Conservation (phyloP, 2,113 vertebrate species). For the Pimephales promelas region DNA sequence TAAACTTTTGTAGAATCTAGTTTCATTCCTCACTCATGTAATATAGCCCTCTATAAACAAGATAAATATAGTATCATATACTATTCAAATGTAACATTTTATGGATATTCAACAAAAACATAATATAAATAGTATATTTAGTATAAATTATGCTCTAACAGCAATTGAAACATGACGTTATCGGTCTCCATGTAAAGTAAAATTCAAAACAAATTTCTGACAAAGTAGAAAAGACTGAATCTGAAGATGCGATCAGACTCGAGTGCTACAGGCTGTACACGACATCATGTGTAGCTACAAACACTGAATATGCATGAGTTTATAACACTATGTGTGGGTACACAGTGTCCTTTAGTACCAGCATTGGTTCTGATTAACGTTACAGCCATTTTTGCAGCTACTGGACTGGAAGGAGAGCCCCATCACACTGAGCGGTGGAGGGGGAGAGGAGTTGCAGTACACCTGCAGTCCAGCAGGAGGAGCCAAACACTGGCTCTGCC, state of each 20-base stretch:
- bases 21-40: background rate
- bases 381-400: conserved; percentile 86
- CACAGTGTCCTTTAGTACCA: conserved; percentile 70
- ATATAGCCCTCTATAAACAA: conserved; percentile 22
- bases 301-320: conserved; percentile 13
- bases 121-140: conserved; percentile 5
- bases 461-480: conserved; percentile 80
- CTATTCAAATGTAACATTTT: conserved; percentile 2
- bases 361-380: conserved; percentile 76
- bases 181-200: background rate
- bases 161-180: background rate
- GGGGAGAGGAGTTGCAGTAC: conserved; percentile 87
- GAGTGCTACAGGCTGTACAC: conserved; percentile 3
- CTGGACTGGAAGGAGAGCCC: conserved; percentile 79
- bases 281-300: background rate
- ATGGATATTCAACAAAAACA: background rate
- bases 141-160: conserved; percentile 30
- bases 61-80: conserved; percentile 31
- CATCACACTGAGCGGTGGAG: conserved; percentile 78
- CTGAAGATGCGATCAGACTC: background rate
- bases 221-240: conserved; percentile 34
- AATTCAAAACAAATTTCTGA: conserved; percentile 21
- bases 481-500: conserved; percentile 78
- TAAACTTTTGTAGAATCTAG: background rate
- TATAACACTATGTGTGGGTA: conserved; percentile 35